A percentile compares a stretch with the other conserved stretches of the same genome.
phyloP scores from a whole-genome alignment of 2,797 vertebrate species.

The Lerista edwardsae region DNA sequence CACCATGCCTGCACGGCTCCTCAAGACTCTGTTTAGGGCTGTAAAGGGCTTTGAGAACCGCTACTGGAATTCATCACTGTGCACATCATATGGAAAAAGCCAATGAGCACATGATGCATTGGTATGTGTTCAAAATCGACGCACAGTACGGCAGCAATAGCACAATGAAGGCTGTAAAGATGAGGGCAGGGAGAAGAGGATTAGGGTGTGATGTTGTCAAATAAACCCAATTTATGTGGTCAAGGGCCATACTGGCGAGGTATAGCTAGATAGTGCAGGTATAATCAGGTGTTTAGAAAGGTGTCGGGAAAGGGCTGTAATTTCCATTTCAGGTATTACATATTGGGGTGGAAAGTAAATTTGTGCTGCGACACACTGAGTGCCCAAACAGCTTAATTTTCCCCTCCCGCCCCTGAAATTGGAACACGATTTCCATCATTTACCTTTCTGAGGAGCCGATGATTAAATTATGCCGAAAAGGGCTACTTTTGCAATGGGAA shows the following conservation, averaged over 20 bases:
- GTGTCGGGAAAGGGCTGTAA: background rate
- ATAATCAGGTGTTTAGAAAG: background rate
- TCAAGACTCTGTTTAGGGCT: too few relatives aligned
- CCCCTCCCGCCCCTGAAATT: background rate
- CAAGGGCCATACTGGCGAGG: background rate
- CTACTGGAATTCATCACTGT: background rate
- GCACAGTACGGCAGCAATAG: background rate
- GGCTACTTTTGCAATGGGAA: constrained; percentile 62
- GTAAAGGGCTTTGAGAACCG: too few relatives aligned
- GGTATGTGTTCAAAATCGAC: background rate
- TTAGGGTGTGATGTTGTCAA: background rate
- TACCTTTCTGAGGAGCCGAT: constrained; percentile 42
- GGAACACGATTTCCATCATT: background rate
- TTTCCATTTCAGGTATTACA: constrained; percentile 15
- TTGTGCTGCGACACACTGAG: constrained; percentile 9
- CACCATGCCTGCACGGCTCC: too few relatives aligned
- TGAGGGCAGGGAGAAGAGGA: background rate
- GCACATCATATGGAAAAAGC: background rate
- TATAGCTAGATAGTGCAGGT: background rate
- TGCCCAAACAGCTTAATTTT: constrained; percentile 43
- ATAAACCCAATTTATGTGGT: too few relatives aligned
- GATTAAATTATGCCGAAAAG: constrained; percentile 52
- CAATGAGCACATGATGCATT: background rate
- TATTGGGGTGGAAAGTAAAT: background rate
- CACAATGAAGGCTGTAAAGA: background rate